Base-by-base conservation (phyloP, 2,888 invertebrate species). In the Limenitis camilla region DNA sequence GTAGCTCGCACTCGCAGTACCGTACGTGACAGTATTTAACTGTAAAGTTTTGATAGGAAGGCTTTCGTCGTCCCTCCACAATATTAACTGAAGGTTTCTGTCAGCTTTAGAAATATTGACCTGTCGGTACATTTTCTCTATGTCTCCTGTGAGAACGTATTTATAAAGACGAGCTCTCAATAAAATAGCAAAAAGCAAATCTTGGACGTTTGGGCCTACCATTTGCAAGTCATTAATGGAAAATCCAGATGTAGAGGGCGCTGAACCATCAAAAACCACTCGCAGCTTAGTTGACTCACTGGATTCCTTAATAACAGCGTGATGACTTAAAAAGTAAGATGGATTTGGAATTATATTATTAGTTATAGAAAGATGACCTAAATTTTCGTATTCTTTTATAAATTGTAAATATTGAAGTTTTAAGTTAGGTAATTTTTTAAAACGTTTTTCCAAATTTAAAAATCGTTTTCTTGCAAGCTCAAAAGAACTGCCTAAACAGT, bases 131-230 rank as follows among this genome's bases (percentile, higher is more conserved):
- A 30, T 38, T 29, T 38, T 36, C 29, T 45, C 45, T 5, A 36
- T 38, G 9, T 29, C 45, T 7, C 46, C 50, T 6, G 54, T 52
- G 0, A 59, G 7, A 27, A 57, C 19, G 54, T 41, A 55, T 29
- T 47, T 46, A 28, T 55, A 46, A 40, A 53, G 53, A 9, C 57
- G 40, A 40, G 45, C 46, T 45, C 55, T 28, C 11, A 55, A 38
- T 4, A 60, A 38, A 9, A 55, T 55, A 27, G 41, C 49, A 32
- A 59, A 56, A 31, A 55, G 48, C 36, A 49, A 52, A 19, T 60
- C 56, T 31, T 61, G 58, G 0, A 65, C 31, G 5, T 45, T 59
- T 0, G 67, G 66, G 6, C 68, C 69, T 39, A 65, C 61, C 54
- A 61, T 57, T 36, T 40, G 53, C 7, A 55, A 36, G 11, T 58